Percentiles rank a stretch among this genome's conserved stretches.
Conservation (phyloP, 1,140 invertebrate species). For the Cyphomyrmex costatus region DNA sequence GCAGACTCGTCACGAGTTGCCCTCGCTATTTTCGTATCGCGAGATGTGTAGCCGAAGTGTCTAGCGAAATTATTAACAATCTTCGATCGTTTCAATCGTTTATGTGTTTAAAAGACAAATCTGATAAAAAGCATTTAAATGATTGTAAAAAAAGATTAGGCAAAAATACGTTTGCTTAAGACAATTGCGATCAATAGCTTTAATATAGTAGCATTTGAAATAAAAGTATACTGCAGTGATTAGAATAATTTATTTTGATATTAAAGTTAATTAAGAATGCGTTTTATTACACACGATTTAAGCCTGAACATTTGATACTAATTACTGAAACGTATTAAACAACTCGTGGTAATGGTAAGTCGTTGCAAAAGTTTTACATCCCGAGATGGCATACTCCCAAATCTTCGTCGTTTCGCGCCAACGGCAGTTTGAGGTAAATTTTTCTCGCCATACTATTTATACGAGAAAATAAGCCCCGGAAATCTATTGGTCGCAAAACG, state of each 20-base stretch:
- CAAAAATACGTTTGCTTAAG: not conserved
- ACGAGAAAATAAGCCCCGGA: slow-evolving; percentile 65
- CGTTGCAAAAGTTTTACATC: slow-evolving; percentile 75
- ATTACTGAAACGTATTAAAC: slow-evolving; percentile 64
- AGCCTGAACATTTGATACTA: not conserved
- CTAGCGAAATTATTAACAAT: slow-evolving; percentile 53
- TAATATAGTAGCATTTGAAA: not conserved
- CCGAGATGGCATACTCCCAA: slow-evolving; percentile 73
- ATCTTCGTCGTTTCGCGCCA: slow-evolving; percentile 71
- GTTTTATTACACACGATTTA: not conserved
- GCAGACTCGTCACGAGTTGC: slow-evolving; percentile 74
- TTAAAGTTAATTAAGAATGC: not conserved
- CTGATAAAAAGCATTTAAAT: not conserved
- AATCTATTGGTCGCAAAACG: slow-evolving; percentile 63
- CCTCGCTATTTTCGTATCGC: slow-evolving; percentile 75
- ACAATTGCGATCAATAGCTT: not conserved
- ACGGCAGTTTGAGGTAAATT: slow-evolving; percentile 69
- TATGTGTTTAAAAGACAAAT: not conserved
- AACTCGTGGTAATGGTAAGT: not conserved
- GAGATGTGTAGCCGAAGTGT: slow-evolving; percentile 47
- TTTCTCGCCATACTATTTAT: slow-evolving; percentile 72
- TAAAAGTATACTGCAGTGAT: not conserved
- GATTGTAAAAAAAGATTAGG: not conserved
- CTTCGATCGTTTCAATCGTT: slow-evolving; percentile 32
- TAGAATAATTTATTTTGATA: not conserved